Conservation (phyloP, 2,888 invertebrate species). For the Rhagophthalmus giganteus region DNA sequence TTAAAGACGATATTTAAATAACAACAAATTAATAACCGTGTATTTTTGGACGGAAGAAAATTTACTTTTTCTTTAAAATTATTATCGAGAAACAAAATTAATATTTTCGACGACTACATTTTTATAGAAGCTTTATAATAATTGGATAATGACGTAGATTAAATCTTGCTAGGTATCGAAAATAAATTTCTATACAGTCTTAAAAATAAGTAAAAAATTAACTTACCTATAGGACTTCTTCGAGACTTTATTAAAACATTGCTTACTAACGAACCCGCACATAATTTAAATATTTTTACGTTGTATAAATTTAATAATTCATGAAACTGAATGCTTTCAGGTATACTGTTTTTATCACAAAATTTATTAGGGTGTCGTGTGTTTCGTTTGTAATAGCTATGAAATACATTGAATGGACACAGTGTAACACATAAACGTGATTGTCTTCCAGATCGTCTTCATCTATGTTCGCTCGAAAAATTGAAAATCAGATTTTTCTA, state of each 20-base stretch:
- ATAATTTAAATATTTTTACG: constrained; percentile 7
- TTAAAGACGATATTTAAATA: too few species aligned
- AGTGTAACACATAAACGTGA: constrained; percentile 1
- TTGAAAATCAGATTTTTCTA: constrained; percentile 3
- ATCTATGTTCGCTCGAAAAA: constrained; percentile 1
- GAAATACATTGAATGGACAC: too few species aligned
- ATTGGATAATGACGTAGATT: too few species aligned
- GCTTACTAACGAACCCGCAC: constrained; percentile 1
- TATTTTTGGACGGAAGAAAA: too few species aligned
- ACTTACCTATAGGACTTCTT: constrained; percentile 7
- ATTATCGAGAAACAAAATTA: too few species aligned
- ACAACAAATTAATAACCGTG: too few species aligned
- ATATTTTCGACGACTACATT: too few species aligned
- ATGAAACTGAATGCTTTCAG: neutral
- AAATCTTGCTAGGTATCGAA: too few species aligned
- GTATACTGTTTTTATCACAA: neutral
- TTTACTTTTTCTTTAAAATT: too few species aligned
- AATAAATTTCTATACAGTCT: neutral
- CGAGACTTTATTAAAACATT: constrained; percentile 7
- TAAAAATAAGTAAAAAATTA: neutral
- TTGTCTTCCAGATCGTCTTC: constrained; percentile 2
- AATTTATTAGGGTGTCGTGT: too few species aligned
- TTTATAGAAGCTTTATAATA: too few species aligned
- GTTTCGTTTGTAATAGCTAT: too few species aligned
- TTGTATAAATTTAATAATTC: constrained; percentile 3